phyloP scores from a whole-genome alignment of 1,140 invertebrate species.

The Pachypeltis micranthus region DNA sequence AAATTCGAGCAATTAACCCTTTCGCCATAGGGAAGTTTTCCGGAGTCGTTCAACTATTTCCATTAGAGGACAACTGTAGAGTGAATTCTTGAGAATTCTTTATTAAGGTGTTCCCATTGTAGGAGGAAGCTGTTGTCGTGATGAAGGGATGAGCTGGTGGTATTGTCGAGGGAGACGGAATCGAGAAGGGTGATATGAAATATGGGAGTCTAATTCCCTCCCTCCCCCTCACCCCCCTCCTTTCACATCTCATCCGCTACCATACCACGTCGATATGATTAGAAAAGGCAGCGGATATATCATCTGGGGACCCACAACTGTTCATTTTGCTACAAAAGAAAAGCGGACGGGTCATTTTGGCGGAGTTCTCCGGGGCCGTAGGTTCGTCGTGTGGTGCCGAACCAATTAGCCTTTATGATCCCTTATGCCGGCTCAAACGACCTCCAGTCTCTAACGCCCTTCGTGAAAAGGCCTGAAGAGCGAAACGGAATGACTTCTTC shows the following conservation, averaged over 20 bases:
- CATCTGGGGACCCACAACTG: constrained; percentile 5
- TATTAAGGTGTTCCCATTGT: constrained; percentile 14
- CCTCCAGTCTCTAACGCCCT: too few species aligned
- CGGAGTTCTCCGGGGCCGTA: too few species aligned
- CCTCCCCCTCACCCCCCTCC: too few species aligned
- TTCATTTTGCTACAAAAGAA: constrained; percentile 11
- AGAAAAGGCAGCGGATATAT: constrained; percentile 6
- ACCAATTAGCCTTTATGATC: constrained; percentile 8
- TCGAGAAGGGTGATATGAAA: constrained; percentile 11
- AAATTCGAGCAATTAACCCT: constrained; percentile 14
- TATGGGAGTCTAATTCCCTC: constrained; percentile 9
- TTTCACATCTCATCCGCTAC: too few species aligned
- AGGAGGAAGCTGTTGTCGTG: too few species aligned
- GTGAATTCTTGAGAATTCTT: constrained; percentile 15
- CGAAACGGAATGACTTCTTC: too few species aligned
- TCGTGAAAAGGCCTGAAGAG: too few species aligned
- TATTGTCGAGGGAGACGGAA: neutral
- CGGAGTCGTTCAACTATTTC: constrained; percentile 11
- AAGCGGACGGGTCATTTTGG: constrained; percentile 6
- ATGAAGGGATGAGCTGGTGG: too few species aligned
- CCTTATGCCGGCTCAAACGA: neutral
- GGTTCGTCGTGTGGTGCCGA: neutral
- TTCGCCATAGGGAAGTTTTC: too few species aligned
- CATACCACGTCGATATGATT: constrained; percentile 3
- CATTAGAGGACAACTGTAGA: constrained; percentile 15